Base-by-base conservation (phyloP, 1,140 invertebrate species). In the Drosophila pruinosa region DNA sequence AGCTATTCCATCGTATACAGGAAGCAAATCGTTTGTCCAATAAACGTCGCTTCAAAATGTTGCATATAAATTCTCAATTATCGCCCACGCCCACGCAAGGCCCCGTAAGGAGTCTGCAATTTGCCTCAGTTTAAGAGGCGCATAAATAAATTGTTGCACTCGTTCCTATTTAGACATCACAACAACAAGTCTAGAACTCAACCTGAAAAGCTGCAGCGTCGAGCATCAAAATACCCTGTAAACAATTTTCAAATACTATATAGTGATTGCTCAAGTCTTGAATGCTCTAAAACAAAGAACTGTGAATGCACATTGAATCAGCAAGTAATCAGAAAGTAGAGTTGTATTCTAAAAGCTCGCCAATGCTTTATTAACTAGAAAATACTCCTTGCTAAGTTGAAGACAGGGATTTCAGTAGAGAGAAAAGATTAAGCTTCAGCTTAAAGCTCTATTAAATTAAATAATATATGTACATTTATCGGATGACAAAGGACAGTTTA, bases 61-160 rank as follows among this genome's bases (percentile, higher is more conserved):
- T 67, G 61, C 81, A 75, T 68, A 85, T 85, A 85, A 86, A 85
- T 86, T 86, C 77, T 72, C 81, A 86, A 85, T 85, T 85, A 85
- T 86, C 81, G 82, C 81, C 82, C 81, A 85, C 81, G 81, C 81
- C 81, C 72, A 39, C 61, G 36, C 17, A 4, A 10, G 34, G 21
- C 24, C 58, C 24, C 58, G 24, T 14, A 1, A 65, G 47, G 65
- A 62, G 73, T 52, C 54, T 68, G 52, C 70, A 76, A 81, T 86
- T 81, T 76, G 73, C 75, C 59, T 68, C 64, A 58, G 69, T 73
- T 77, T 76, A 63, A 48, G 26, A 43, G 56, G 59, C 19, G 68
- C 76, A 76, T 76, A 70, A 86, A 86, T 80, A 86, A 70, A 80
- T 38, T 56, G 31, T 64, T 59, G 31, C 72, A 48, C 64, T 57